These are phyloP conservation scores for Limnothrissa miodon DNA, from an alignment of 2,113 vertebrate species.

Conservation along the genomic window DNA sequence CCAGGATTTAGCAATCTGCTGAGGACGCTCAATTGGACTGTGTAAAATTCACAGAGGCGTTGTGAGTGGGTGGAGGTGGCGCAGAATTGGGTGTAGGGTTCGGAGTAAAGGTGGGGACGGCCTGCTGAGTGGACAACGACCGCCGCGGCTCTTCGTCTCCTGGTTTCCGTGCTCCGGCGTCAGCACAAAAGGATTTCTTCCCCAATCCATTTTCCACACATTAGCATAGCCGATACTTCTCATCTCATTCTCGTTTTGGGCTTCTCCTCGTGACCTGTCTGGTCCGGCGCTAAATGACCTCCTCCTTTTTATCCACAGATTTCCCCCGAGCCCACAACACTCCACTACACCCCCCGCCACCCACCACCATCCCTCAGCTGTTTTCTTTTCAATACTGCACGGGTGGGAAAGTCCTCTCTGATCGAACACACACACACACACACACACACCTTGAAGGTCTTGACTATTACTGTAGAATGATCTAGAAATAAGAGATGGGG, in stretches of 20 bases:
- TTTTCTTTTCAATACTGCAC: not conserved
- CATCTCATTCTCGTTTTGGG: not conserved
- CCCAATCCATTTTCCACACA: not conserved
- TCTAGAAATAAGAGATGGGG: no score
- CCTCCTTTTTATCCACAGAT: not conserved
- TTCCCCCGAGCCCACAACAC: not conserved
- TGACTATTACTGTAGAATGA: no score
- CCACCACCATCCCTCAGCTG: no score
- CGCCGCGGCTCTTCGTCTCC: not conserved
- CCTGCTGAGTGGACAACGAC: not conserved
- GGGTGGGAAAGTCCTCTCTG: not conserved
- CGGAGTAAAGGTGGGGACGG: not conserved
- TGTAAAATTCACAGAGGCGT: not conserved
- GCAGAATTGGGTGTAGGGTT: not conserved
- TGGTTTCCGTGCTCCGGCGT: not conserved
- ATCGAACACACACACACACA: not conserved
- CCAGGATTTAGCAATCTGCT: not conserved
- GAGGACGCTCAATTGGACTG: not conserved
- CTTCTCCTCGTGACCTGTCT: not conserved
- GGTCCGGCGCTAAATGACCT: not conserved
- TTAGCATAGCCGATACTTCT: not conserved
- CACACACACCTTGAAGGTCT: no score
- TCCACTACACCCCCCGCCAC: not conserved
- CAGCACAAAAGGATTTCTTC: conserved; percentile 11
- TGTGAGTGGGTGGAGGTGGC: not conserved